Evolutionary conservation across 2,797 vertebrate genomes (phyloP).

Genomic region (Galago senegalensis): DNA sequence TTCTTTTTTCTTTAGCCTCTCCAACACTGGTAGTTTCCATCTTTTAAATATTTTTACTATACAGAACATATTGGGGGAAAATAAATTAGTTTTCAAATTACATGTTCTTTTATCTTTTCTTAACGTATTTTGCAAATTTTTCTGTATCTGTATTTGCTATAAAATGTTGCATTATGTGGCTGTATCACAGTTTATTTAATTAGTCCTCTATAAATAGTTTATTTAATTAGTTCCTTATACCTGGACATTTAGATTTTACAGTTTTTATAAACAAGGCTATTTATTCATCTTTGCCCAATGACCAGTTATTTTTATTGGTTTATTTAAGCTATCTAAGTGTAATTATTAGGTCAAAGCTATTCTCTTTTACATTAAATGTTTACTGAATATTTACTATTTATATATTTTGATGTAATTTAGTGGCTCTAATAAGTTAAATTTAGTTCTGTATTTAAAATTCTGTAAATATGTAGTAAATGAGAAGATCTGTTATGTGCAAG

Average conservation of each 20-base stretch:
- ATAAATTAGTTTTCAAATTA: constrained; percentile 1
- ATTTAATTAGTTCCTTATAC: neutral
- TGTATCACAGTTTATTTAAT: constrained; percentile 37
- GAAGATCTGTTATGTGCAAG: constrained; percentile 5
- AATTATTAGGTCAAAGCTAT: constrained; percentile 47
- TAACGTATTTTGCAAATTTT: neutral
- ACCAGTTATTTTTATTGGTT: constrained; percentile 56
- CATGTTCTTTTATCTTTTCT: constrained; percentile 35
- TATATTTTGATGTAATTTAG: constrained; percentile 57
- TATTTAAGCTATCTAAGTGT: neutral
- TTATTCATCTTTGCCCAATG: constrained; percentile 44
- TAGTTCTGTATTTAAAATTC: constrained; percentile 55
- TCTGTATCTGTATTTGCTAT: constrained; percentile 8
- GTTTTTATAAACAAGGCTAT: constrained; percentile 42
- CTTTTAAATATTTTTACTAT: constrained; percentile 18
- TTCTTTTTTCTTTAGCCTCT: constrained; percentile 64
- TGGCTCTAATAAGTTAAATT: constrained; percentile 5
- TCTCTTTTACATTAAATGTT: constrained; percentile 60
- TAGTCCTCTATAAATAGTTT: constrained; percentile 5
- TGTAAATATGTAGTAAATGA: constrained; percentile 41
- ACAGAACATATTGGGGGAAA: neutral
- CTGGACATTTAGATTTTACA: neutral
- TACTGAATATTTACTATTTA: constrained; percentile 33
- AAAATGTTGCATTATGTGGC: constrained; percentile 25
- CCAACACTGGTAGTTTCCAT: neutral